A percentile compares a stretch with the other conserved stretches of the same genome.
Evolutionary conservation across 2,113 vertebrate genomes (phyloP).

Genomic region (Oreochromis aureus): DNA sequence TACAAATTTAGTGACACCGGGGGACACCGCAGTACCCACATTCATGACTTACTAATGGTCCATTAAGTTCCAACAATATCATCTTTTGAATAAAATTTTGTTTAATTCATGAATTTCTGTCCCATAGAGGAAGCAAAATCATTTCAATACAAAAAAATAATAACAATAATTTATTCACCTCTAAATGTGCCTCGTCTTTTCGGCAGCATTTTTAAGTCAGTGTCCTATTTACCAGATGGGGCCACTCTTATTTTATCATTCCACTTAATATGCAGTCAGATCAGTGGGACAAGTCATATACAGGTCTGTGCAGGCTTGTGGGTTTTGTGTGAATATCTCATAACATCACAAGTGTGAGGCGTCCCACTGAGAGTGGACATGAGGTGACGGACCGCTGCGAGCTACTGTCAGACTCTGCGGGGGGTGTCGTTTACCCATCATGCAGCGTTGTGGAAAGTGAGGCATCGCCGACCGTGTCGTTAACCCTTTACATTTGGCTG

Average conservation of each 20-base stretch:
- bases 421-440: constrained; percentile 31
- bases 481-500: constrained; percentile 36
- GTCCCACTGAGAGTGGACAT: constrained; percentile 18
- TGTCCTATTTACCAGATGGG: background rate
- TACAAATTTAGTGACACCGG: background rate
- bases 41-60: background rate
- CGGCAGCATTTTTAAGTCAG: background rate
- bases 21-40: background rate
- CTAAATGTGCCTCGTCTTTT: background rate
- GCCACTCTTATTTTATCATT: constrained; percentile 9
- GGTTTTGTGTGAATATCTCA: constrained; percentile 1
- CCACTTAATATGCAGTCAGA: background rate
- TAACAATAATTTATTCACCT: background rate
- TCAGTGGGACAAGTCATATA: background rate
- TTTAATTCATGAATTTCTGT: background rate
- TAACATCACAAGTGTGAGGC: constrained; percentile 28
- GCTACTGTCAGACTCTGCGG: constrained; percentile 39
- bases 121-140: background rate
- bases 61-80: background rate
- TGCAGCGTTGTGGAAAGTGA: constrained; percentile 18
- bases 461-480: constrained; percentile 14
- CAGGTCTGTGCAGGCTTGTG: background rate
- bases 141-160: background rate
- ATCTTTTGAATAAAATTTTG: background rate
- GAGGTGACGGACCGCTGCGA: constrained; percentile 37